These are phyloP conservation scores for Nicator chloris DNA, from an alignment of 2,113 vertebrate species.

Conservation along the genomic window DNA sequence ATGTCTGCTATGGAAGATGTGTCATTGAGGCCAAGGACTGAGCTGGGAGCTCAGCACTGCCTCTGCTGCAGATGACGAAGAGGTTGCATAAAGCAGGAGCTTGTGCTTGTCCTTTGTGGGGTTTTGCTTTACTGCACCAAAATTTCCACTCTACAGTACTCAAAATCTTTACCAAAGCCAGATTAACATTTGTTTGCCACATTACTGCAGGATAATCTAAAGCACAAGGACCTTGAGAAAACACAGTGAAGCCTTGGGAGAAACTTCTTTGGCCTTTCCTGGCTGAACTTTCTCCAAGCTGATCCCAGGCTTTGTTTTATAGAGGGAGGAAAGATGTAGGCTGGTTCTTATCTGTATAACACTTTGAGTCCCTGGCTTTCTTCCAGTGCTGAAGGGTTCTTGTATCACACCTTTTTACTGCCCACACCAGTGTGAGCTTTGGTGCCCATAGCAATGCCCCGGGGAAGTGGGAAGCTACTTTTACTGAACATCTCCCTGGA, in stretches of 20 bases:
- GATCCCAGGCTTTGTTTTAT: background rate
- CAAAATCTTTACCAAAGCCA: background rate
- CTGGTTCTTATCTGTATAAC: background rate
- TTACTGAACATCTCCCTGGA: background rate
- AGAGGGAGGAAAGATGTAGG: background rate
- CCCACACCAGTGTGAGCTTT: background rate
- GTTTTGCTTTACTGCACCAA: background rate
- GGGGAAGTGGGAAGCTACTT: background rate
- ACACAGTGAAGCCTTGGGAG: background rate
- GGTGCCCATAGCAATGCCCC: background rate
- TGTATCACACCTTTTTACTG: background rate
- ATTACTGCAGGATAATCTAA: background rate
- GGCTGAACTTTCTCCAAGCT: background rate
- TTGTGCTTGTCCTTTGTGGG: background rate
- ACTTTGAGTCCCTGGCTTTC: background rate
- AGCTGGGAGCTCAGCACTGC: background rate
- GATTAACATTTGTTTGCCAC: background rate
- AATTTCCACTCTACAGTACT: background rate
- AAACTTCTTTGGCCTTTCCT: background rate
- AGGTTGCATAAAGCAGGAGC: background rate
- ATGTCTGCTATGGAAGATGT: background rate
- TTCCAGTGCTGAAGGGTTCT: background rate
- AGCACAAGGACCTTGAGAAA: background rate
- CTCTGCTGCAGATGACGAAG: background rate
- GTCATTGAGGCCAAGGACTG: background rate